Evolutionary conservation across 2,888 invertebrate species (phyloP), one percentile per base, ranked within the genome.

Genomic region (Thumatha senex): DNA sequence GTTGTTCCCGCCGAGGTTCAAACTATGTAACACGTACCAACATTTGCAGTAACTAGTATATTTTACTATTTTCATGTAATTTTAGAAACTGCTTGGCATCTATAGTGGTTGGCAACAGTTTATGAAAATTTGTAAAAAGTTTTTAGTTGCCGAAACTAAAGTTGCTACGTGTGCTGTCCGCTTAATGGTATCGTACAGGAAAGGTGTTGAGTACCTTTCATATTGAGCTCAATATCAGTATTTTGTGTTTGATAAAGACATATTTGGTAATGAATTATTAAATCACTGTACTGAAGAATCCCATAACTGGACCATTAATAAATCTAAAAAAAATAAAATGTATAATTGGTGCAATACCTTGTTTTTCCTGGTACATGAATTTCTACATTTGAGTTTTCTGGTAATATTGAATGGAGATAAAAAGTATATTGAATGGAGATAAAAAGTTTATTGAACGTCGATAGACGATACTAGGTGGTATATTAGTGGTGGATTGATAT

Each of bases 1-100:
- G 72, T 86, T 84, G 87, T 82, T 86, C 86, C 88, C 85, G 77
- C 74, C 76, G 74, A 77, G 74, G 69, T 74, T 24, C 3, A 24
- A 5, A 5, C 18, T 24, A 24, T 24, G 3, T 5, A n/a, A 5
- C 18, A 24, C 2, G 5, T 24, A 24, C 3, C 18, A 24, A 24
- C 18, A 24, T 2, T 24, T 24, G 18, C 18, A 5, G 18, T 5
- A 24, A 24, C 18, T 24, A 24, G 18, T 5, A 4, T 4, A 4
- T 24, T 24, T 24, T 2, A 24, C 18, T 4, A 24, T 24, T 24
- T 24, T 24, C 18, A 24, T 24, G 5, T 24, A 24, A 24, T 24
- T 24, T 24, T 5, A 24, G 18, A 24, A 24, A 24, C 18, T 24
- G 18, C 2, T 24, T 5, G 18, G 18, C 5, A 24, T 4, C 18